A percentile compares a stretch with the other conserved stretches of the same genome.
These are phyloP conservation scores for Microcebus jonahi DNA, from an alignment of 2,113 vertebrate genomes.

Conservation along the genomic window DNA sequence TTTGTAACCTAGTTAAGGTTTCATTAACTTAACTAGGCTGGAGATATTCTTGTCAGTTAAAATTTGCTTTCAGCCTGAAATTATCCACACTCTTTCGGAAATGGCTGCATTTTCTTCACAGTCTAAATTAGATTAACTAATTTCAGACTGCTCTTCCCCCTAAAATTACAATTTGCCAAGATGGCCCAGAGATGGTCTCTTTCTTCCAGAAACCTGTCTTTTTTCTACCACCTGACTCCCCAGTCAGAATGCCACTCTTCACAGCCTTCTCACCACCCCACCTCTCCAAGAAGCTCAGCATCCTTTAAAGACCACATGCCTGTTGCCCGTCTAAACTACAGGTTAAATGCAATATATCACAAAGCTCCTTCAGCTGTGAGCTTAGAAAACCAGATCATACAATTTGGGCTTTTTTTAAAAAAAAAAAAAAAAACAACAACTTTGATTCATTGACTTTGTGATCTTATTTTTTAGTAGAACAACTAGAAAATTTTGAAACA, in stretches of 20 bases:
- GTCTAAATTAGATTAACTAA: constrained; percentile 76
- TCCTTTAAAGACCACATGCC: background rate
- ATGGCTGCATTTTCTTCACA: constrained; percentile 63
- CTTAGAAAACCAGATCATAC: background rate
- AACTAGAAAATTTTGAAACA: background rate
- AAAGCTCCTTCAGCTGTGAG: background rate
- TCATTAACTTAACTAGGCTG: constrained; percentile 70
- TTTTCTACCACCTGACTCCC: constrained; percentile 3
- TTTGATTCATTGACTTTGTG: background rate
- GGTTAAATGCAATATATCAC: background rate
- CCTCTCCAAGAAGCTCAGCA: background rate
- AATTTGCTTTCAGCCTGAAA: constrained; percentile 70
- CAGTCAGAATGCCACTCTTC: background rate
- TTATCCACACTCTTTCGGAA: constrained; percentile 61
- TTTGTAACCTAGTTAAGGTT: constrained; percentile 60
- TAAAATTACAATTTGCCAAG: constrained; percentile 61
- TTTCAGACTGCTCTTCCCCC: constrained; percentile 57
- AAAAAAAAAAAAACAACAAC: background rate
- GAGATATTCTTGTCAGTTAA: constrained; percentile 71
- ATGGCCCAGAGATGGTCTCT: constrained; percentile 49
- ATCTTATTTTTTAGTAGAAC: background rate
- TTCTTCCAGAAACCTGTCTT: constrained; percentile 45
- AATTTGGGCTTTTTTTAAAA: background rate
- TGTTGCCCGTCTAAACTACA: background rate
- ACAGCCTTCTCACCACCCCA: background rate